Evolutionary conservation across 2,797 vertebrate genomes (phyloP).

Genomic region (Enteromius unitaeniatus): DNA sequence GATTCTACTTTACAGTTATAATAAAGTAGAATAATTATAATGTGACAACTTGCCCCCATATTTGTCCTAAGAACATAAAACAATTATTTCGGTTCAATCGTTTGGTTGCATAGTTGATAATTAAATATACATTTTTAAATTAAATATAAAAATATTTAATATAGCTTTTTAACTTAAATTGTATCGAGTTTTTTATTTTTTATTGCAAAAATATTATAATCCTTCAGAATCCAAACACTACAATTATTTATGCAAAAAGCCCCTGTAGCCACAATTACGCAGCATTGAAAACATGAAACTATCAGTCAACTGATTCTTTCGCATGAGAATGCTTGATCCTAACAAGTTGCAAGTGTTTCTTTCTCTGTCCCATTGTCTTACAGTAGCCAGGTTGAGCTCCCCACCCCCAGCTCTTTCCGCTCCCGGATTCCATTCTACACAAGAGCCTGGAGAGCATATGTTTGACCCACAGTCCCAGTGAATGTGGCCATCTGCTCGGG

Average conservation of each 20-base stretch:
- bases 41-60: too few relatives aligned
- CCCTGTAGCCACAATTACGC: background rate
- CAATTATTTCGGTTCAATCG: too few relatives aligned
- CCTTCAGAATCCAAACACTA: background rate
- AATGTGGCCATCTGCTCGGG: conserved; percentile 83
- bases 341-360: conserved; percentile 15
- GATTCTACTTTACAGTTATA: too few relatives aligned
- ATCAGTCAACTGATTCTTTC: background rate
- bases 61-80: too few relatives aligned
- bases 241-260: background rate
- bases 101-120: too few relatives aligned
- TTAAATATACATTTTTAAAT: too few relatives aligned
- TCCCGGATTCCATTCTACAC: conserved; percentile 60
- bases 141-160: too few relatives aligned
- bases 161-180: background rate
- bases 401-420: conserved; percentile 39
- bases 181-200: background rate
- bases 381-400: conserved; percentile 50
- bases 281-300: background rate
- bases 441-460: conserved; percentile 76
- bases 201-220: background rate
- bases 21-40: too few relatives aligned
- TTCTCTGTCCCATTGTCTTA: conserved; percentile 32
- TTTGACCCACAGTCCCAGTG: conserved; percentile 76
- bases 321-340: background rate